Percentiles rank a stretch among this genome's conserved stretches.
These are phyloP conservation scores for Callopanchax toddi DNA, from an alignment of 2,113 vertebrate species.

Conservation along the genomic window DNA sequence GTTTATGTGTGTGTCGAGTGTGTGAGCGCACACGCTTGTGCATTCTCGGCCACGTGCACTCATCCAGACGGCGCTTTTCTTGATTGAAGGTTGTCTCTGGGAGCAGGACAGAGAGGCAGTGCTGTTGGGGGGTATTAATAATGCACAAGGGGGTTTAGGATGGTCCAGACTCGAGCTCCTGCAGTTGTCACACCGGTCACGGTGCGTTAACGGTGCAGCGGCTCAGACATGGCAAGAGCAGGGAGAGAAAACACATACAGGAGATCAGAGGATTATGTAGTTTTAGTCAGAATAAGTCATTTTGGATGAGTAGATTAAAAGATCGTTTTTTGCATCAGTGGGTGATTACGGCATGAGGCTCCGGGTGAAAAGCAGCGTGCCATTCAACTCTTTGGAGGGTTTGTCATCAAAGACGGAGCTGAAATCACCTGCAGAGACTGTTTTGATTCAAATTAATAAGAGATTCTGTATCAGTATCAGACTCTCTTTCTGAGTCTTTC, in stretches of 20 bases:
- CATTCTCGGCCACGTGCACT: slow-evolving; percentile 44
- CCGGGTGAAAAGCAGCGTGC: slow-evolving; percentile 29
- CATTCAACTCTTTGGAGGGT: slow-evolving; percentile 30
- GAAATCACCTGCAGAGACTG: slow-evolving; percentile 47
- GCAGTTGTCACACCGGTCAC: slow-evolving; percentile 62
- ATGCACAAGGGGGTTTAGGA: slow-evolving; percentile 37
- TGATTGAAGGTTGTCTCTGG: slow-evolving; percentile 65
- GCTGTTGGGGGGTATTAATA: slow-evolving; percentile 54
- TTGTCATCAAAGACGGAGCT: slow-evolving; percentile 26
- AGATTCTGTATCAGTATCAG: slow-evolving; percentile 30
- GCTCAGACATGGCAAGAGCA: slow-evolving; percentile 11
- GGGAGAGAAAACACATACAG: slow-evolving; percentile 29
- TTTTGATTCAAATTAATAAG: slow-evolving; percentile 70
- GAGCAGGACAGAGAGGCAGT: slow-evolving; percentile 30
- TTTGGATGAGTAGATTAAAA: slow-evolving; percentile 56
- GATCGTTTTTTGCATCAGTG: slow-evolving; percentile 50
- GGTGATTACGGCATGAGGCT: slow-evolving; percentile 36
- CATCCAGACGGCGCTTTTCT: slow-evolving; percentile 30
- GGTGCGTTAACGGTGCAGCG: slow-evolving; percentile 27
- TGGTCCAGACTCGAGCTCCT: slow-evolving; percentile 31
- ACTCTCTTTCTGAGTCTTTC: slow-evolving; percentile 15
- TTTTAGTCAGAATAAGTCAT: slow-evolving; percentile 48
- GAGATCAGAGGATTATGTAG: slow-evolving; percentile 47
- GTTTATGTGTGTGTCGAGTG: slow-evolving; percentile 5
- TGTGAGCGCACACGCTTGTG: slow-evolving; percentile 3